Conservation (phyloP, 2,888 invertebrate genomes). For the Tenthredo amoena region DNA sequence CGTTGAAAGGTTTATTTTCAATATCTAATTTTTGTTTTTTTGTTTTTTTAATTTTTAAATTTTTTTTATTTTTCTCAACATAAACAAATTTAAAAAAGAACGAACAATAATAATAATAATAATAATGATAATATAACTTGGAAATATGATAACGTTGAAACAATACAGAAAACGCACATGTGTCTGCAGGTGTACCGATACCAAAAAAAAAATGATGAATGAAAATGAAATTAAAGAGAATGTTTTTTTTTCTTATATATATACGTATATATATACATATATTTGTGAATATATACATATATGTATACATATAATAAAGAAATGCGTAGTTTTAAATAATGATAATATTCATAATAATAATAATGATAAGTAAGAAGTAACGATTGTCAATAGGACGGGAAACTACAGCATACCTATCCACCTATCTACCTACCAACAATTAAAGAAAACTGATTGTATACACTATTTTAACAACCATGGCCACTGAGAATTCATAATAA, state of each 20-base stretch:
- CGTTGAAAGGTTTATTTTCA: constrained; percentile 7
- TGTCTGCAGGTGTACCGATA: constrained; percentile 38
- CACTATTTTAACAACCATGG: constrained; percentile 38
- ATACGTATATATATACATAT: background rate
- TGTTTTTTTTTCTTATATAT: background rate
- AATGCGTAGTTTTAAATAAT: constrained; percentile 34
- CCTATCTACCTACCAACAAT: constrained; percentile 16
- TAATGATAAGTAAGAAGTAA: constrained; percentile 17
- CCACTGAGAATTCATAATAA: constrained; percentile 17
- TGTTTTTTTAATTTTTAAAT: background rate
- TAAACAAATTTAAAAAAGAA: background rate
- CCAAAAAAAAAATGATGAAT: constrained; percentile 21
- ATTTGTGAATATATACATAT: background rate
- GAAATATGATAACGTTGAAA: constrained; percentile 33
- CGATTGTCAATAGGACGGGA: constrained; percentile 35
- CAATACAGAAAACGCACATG: constrained; percentile 41
- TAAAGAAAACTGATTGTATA: constrained; percentile 1
- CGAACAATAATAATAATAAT: background rate
- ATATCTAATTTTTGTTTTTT: background rate
- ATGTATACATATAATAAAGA: background rate
- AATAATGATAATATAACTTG: background rate
- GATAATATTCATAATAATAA: constrained; percentile 17
- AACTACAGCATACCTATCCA: background rate
- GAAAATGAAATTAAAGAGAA: background rate
- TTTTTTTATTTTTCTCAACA: background rate